Percentiles rank a stretch among this genome's conserved stretches.
These are phyloP conservation scores for Nemopilema nomurai DNA, from an alignment of 30 jellyfish, hydroid and myxozoan species.

Conservation along the genomic window DNA sequence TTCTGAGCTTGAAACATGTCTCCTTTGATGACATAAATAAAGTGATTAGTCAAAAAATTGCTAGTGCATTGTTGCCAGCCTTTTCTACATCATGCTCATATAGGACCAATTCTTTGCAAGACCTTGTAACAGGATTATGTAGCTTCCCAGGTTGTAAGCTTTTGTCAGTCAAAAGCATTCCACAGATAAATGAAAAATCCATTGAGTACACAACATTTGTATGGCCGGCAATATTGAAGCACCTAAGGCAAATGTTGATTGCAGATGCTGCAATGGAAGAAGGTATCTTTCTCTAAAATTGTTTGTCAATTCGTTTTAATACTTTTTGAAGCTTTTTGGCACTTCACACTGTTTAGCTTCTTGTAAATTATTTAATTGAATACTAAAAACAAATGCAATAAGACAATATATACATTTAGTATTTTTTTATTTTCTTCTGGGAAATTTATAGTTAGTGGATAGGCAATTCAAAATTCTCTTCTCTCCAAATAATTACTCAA, in stretches of 20 bases:
- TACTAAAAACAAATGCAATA: no score
- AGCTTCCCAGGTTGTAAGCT: constrained; percentile 85
- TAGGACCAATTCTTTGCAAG: constrained; percentile 38
- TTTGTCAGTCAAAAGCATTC: constrained; percentile 69
- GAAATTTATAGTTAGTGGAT: no score
- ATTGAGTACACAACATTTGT: constrained; percentile 84
- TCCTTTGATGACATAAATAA: constrained; percentile 76
- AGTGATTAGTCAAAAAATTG: constrained; percentile 79
- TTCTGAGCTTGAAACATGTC: constrained; percentile 66
- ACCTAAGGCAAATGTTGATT: constrained; percentile 88
- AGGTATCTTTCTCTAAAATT: constrained; percentile 31
- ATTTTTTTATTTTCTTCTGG: no score
- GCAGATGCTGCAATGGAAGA: constrained; percentile 94
- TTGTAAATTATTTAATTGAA: background rate
- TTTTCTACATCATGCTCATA: background rate
- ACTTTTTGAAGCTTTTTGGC: background rate
- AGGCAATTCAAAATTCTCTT: no score
- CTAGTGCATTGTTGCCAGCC: constrained; percentile 94
- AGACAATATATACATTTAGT: no score
- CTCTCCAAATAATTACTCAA: no score
- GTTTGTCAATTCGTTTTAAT: background rate
- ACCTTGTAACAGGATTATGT: constrained; percentile 56
- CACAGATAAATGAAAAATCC: constrained; percentile 78
- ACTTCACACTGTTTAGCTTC: background rate
- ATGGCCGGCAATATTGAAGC: constrained; percentile 93